A percentile compares a stretch with the other conserved stretches of the same genome.
Evolutionary conservation across 1,140 invertebrate species (phyloP).

Genomic region (Cryptotermes secundus): DNA sequence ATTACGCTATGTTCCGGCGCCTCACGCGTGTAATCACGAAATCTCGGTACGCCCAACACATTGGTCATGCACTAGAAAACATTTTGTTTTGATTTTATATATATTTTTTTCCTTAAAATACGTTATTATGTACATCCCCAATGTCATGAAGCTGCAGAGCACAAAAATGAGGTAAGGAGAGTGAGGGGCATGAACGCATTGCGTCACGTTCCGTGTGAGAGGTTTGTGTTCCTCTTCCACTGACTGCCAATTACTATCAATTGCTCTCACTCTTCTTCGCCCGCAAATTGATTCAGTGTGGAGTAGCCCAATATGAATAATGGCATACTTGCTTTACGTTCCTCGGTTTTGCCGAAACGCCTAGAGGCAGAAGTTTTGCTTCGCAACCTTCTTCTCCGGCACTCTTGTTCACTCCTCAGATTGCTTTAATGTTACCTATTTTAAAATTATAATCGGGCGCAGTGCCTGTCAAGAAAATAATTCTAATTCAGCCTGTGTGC

Average conservation of each 20-base stretch:
- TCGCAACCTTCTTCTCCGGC: background rate
- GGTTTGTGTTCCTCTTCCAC: background rate
- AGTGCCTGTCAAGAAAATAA: background rate
- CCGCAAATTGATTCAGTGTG: background rate
- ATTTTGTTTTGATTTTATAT: background rate
- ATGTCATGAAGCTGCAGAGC: background rate
- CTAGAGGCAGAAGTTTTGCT: background rate
- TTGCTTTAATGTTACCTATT: background rate
- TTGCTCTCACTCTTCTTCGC: background rate
- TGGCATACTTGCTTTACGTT: background rate
- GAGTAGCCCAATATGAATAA: background rate
- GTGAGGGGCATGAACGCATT: background rate
- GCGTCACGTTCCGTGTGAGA: background rate
- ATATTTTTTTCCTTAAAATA: background rate
- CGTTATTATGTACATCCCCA: background rate
- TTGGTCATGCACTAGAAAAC: background rate
- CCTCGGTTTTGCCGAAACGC: background rate
- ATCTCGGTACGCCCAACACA: background rate
- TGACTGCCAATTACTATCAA: background rate
- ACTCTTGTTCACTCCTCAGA: background rate
- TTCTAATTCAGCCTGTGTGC: background rate
- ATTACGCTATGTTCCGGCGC: background rate
- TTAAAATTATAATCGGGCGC: background rate
- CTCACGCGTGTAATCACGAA: background rate
- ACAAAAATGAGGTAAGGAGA: background rate